A percentile compares a stretch with the other conserved stretches of the same genome.
phyloP scores from a whole-genome alignment of 2,113 vertebrate genomes.

The Pavo muticus region DNA sequence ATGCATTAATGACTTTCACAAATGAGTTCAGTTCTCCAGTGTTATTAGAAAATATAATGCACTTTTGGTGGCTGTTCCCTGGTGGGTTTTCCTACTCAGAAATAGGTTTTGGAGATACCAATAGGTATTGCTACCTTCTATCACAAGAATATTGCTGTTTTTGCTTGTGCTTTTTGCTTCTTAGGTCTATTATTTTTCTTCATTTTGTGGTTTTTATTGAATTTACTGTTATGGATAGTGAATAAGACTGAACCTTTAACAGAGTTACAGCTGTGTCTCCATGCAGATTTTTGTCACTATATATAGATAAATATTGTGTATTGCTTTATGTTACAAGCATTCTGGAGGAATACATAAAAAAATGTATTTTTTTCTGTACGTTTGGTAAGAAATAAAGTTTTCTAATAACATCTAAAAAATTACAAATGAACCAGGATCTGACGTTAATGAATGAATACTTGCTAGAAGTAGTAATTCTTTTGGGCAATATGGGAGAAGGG shows the following conservation, averaged over 20 bases:
- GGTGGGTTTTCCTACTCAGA: slow-evolving; percentile 11
- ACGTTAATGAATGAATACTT: neutral
- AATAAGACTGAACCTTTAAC: neutral
- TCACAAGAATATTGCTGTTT: neutral
- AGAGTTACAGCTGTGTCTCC: neutral
- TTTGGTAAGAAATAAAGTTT: neutral
- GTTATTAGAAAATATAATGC: slow-evolving; percentile 32
- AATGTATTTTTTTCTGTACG: neutral
- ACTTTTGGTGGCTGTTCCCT: slow-evolving; percentile 4
- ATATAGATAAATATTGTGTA: neutral
- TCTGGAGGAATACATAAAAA: neutral
- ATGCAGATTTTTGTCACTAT: neutral
- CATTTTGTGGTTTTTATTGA: neutral
- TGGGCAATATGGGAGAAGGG: neutral
- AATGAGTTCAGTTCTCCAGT: neutral
- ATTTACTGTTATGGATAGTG: neutral
- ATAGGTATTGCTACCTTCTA: neutral
- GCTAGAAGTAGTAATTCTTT: neutral
- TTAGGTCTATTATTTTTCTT: neutral
- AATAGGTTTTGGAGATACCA: slow-evolving; percentile 20
- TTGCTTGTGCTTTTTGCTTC: neutral
- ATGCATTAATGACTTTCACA: neutral
- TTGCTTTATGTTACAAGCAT: neutral
- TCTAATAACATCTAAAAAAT: neutral
- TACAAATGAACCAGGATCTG: neutral